Evolutionary conservation across 2,113 vertebrate species (phyloP).

Genomic region (Actenoides hombroni): DNA sequence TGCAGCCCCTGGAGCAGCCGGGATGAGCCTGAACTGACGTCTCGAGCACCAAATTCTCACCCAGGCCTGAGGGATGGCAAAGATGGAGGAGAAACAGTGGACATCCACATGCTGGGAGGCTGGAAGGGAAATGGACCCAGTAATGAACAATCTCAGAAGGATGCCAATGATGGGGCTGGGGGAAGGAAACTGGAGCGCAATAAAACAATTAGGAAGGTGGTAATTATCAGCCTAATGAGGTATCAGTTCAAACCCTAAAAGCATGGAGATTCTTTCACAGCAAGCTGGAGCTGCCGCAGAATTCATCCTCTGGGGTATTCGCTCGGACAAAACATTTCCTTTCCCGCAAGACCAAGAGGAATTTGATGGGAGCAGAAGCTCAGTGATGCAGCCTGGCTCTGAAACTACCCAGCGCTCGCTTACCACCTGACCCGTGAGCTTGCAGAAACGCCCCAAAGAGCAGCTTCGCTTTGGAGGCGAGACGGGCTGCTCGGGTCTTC

Average conservation of each 20-base stretch:
- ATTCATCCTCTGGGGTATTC: not conserved
- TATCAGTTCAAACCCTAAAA: conserved; percentile 32
- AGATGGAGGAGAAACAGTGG: rapidly evolving
- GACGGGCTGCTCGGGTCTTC: not conserved
- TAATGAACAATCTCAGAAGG: conserved; percentile 15
- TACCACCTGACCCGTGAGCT: not conserved
- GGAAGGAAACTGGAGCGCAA: not conserved
- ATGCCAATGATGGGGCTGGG: not conserved
- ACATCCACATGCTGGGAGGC: rapidly evolving
- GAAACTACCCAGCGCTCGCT: not conserved
- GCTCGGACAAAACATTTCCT: conserved; percentile 2
- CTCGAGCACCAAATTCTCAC: not conserved
- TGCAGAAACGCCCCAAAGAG: not conserved
- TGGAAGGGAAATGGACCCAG: not conserved
- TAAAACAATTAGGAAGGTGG: conserved; percentile 40
- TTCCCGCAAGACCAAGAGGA: not conserved
- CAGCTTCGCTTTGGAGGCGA: not conserved
- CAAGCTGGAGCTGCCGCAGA: not conserved
- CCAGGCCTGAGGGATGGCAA: not conserved
- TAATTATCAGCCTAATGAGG: conserved; percentile 37
- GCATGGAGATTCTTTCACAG: conserved; percentile 14
- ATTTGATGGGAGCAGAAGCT: not conserved
- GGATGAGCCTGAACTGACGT: not conserved
- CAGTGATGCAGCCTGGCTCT: not conserved
- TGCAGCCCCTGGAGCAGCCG: not conserved